phyloP scores from a whole-genome alignment of 2,888 invertebrate genomes.

The Netelia virgata region DNA sequence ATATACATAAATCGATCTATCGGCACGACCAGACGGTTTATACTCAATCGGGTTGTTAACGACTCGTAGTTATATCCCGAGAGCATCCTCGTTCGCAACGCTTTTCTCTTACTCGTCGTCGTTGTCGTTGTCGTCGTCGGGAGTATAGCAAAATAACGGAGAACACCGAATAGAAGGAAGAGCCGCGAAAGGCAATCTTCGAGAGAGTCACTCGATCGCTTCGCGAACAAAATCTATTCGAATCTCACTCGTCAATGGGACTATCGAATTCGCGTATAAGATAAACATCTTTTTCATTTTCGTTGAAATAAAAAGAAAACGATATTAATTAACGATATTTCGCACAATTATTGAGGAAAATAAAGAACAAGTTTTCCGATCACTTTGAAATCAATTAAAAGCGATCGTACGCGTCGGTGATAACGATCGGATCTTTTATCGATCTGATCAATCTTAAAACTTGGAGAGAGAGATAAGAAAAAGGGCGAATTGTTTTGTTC shows the following conservation, averaged over 20 bases:
- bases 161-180: not conserved
- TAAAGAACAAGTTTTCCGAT: not conserved
- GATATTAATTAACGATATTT: too few relatives aligned
- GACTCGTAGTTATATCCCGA: not conserved
- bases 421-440: not conserved
- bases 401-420: constrained; percentile 10
- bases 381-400: constrained; percentile 23
- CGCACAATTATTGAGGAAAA: too few relatives aligned
- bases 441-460: not conserved
- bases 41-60: constrained; percentile 18
- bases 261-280: too few relatives aligned
- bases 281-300: too few relatives aligned
- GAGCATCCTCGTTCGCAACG: not conserved
- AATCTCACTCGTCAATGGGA: too few relatives aligned
- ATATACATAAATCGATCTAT: constrained; percentile 45
- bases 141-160: constrained; percentile 3
- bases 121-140: too few relatives aligned
- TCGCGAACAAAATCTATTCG: not conserved
- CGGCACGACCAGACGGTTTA: not conserved
- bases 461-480: not conserved
- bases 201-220: not conserved
- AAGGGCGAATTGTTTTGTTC: constrained; percentile 1
- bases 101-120: not conserved
- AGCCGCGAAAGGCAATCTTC: not conserved
- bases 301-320: too few relatives aligned